These are phyloP conservation scores for Zeuzera pyrina DNA, from an alignment of 2,888 invertebrate species.

Conservation along the genomic window DNA sequence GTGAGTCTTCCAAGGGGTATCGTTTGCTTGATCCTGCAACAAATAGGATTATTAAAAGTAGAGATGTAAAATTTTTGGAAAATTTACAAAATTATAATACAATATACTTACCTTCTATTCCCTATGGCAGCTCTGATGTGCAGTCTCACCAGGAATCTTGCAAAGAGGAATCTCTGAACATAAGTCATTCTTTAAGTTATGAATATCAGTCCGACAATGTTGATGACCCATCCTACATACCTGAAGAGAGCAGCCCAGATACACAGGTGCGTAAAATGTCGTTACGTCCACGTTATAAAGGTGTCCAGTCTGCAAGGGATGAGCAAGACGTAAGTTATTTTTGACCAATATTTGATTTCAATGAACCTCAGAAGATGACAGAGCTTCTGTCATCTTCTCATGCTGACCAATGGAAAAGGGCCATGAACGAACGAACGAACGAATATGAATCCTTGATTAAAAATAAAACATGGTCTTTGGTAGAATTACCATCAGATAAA, in stretches of 20 bases:
- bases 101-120: background rate
- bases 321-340: background rate
- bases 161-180: too few relatives aligned
- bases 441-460: conserved; percentile 12
- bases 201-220: too few relatives aligned
- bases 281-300: background rate
- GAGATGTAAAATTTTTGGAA: conserved; percentile 10
- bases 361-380: conserved; percentile 4
- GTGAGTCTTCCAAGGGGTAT: conserved; percentile 9
- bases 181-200: too few relatives aligned
- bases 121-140: too few relatives aligned
- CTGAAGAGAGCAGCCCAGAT: too few relatives aligned
- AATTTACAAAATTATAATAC: background rate
- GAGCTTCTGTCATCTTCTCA: conserved; percentile 3
- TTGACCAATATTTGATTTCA: background rate
- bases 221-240: too few relatives aligned
- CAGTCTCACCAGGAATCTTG: too few relatives aligned
- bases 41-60: conserved; percentile 6
- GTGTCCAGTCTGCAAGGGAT: background rate
- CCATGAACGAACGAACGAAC: conserved; percentile 10
- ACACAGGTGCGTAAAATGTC: background rate
- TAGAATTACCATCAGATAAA: conserved; percentile 11
- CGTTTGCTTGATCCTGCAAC: conserved; percentile 4
- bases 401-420: conserved; percentile 9
- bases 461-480: conserved; percentile 15